Base-by-base conservation (phyloP, 1,140 invertebrate species). In the Euborellia annulipes region DNA sequence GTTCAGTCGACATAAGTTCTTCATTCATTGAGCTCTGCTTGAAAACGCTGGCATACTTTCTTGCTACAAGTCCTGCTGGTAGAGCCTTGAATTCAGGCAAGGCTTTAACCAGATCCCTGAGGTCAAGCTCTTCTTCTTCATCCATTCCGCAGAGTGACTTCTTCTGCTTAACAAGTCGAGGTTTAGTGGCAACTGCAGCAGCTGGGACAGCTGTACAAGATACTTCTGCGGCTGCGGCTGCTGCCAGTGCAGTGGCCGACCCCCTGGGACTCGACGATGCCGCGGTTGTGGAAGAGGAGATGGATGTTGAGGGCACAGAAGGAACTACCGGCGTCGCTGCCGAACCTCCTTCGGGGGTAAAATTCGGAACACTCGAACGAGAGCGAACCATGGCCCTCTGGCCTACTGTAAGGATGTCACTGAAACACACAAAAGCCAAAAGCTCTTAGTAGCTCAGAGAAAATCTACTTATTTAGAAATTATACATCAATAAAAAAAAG, bases 21-120 rank as follows among this genome's bases (percentile, higher is more conserved):
- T 91, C 87, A 58, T 90, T 90, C 48, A 91, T 70, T 1, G 85
- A 90, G 46, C 78, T 82, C 57, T 91, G 87, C 56, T 91, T 90
- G 44, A 83, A 72, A 13, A 87, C 76, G 32, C 70, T 72, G 18
- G 64, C 50, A 52, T 9, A 59, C 58, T 41, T 63, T 65, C 44
- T 13, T 17, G 14, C 34, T 17, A 4, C 27, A 27, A 34, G 30
- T 23, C 36, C n/a, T 30, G n/a, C 3, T 27, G 17, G 30, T 11
- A 27, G 23, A 44, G 66, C 60, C 63, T 72, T 73, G 49, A 73
- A 73, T 52, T 75, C 73, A 32, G 73, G 72, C 54, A 74, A 61
- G 55, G 68, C 67, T 56, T 70, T 73, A 14, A 72, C 68, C 41
- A 73, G 57, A 55, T 68, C 67, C 53, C 71, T 71, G 72, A 78